A percentile compares a stretch with the other conserved stretches of the same genome.
phyloP scores from a whole-genome alignment of 2,888 invertebrate genomes.

The Cataglyphis rosenhaueri region DNA sequence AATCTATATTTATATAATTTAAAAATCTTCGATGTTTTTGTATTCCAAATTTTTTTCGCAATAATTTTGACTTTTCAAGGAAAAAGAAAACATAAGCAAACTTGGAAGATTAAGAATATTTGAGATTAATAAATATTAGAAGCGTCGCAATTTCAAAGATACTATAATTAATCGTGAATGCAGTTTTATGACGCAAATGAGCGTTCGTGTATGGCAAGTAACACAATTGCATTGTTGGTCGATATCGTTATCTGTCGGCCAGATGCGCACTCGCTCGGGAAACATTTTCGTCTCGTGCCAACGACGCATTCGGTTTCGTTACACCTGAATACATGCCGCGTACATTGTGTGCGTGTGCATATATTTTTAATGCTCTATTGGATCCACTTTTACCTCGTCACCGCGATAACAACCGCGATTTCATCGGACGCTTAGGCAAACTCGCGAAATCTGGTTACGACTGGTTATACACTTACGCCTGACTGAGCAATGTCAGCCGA shows the following conservation, averaged over 20 bases:
- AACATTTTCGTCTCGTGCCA: slow-evolving; percentile 13
- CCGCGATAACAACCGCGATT: slow-evolving; percentile 51
- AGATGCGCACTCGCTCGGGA: slow-evolving; percentile 37
- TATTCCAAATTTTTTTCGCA: not conserved
- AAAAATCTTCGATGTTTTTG: not conserved
- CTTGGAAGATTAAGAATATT: not conserved
- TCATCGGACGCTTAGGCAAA: slow-evolving; percentile 29
- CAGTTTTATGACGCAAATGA: not conserved
- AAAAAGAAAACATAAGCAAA: not conserved
- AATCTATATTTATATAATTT: not conserved
- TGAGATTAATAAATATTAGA: not conserved
- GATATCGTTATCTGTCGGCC: slow-evolving; percentile 51
- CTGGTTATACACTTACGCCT: slow-evolving; percentile 55
- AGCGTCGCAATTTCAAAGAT: not conserved
- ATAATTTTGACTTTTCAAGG: not conserved
- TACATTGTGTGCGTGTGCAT: not conserved
- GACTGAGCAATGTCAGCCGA: slow-evolving; percentile 2
- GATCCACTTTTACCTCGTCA: slow-evolving; percentile 37
- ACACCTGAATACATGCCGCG: slow-evolving; percentile 57
- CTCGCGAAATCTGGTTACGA: slow-evolving; percentile 52
- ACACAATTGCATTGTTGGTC: slow-evolving; percentile 34
- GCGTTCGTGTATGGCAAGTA: slow-evolving; percentile 6
- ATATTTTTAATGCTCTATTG: slow-evolving; percentile 35
- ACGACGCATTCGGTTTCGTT: slow-evolving; percentile 6
- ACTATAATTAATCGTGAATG: not conserved